phyloP scores from a whole-genome alignment of 2,113 vertebrate genomes.

The Myiopsitta monachus region DNA sequence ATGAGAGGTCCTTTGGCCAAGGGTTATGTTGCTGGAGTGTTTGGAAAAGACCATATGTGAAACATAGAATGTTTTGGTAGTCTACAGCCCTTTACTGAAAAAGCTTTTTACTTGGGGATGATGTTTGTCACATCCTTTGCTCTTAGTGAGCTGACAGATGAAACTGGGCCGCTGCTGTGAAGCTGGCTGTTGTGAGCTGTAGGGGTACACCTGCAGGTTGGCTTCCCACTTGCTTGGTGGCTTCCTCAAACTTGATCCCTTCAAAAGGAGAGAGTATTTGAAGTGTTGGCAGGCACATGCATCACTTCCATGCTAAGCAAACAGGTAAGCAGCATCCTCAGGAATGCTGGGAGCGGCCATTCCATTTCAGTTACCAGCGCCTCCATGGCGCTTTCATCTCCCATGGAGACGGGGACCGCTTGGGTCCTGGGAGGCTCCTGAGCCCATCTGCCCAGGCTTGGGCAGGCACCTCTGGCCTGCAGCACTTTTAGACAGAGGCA shows the following conservation, averaged over 20 bases:
- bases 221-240: neutral
- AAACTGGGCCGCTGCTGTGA: neutral
- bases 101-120: neutral
- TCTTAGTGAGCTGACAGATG: neutral
- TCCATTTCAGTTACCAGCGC: neutral
- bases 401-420: fast-evolving
- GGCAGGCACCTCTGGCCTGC: neutral
- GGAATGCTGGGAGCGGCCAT: fast-evolving
- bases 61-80: fast-evolving
- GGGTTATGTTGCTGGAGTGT: neutral
- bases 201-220: neutral
- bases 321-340: neutral
- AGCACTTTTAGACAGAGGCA: neutral
- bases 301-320: neutral
- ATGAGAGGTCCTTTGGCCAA: neutral
- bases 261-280: neutral
- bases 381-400: fast-evolving
- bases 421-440: neutral
- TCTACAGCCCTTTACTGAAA: neutral
- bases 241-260: neutral
- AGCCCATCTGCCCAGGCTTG: neutral
- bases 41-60: neutral
- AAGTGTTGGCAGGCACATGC: fast-evolving
- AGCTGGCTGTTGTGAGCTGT: neutral
- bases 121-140: neutral